Conservation (phyloP, 2,888 invertebrate species). For the Pheosia tremula region DNA sequence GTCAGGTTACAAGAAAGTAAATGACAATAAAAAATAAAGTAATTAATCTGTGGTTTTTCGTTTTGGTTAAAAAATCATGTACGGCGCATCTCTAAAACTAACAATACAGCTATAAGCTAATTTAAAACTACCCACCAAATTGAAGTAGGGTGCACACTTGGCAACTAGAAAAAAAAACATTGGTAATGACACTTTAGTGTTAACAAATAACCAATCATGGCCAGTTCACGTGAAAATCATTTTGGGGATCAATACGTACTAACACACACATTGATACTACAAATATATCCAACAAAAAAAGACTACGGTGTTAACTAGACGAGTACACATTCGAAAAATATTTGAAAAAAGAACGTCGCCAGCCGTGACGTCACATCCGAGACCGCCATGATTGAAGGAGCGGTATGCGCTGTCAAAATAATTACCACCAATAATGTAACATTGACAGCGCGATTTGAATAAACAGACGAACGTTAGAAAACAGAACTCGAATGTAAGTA, state of each 20-base stretch:
- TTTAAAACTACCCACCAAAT: too few species aligned
- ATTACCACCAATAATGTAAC: conserved; percentile 61
- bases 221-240: background rate
- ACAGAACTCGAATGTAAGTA: conserved; percentile 28
- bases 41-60: too few species aligned
- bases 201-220: background rate
- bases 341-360: conserved; percentile 4
- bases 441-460: conserved; percentile 58
- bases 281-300: background rate
- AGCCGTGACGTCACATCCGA: conserved; percentile 20
- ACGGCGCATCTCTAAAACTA: too few species aligned
- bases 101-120: too few species aligned
- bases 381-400: conserved; percentile 35
- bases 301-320: background rate
- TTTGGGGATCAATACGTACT: background rate
- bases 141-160: too few species aligned
- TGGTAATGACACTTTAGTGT: background rate
- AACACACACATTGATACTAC: background rate
- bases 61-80: too few species aligned
- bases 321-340: conserved; percentile 1
- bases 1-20: too few species aligned
- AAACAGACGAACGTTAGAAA: conserved; percentile 31
- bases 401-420: conserved; percentile 64
- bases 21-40: too few species aligned
- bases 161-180: too few species aligned